Conservation (phyloP, 2,113 vertebrate species). For the Hemiprocne comata region DNA sequence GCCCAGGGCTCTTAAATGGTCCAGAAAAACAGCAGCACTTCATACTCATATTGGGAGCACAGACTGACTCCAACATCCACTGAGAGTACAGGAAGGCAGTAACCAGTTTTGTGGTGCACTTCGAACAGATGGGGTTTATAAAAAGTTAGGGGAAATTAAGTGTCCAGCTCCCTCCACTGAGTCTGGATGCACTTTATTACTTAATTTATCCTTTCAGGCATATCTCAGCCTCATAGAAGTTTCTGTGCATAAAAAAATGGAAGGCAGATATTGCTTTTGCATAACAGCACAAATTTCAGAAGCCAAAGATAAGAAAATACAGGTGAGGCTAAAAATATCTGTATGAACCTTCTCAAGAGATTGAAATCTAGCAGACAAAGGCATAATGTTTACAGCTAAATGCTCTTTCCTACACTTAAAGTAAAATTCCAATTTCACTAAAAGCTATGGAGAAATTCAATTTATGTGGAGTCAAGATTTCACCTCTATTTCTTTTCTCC, state of each 20-base stretch:
- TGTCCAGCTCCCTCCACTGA: background rate
- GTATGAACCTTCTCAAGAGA: background rate
- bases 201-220: background rate
- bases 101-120: background rate
- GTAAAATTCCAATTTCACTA: background rate
- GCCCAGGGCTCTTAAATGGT: background rate
- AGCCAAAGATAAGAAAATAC: background rate
- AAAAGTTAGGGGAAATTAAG: background rate
- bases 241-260: background rate
- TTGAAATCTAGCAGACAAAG: background rate
- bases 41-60: background rate
- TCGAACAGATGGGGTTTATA: background rate
- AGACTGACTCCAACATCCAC: background rate
- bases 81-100: background rate
- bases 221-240: background rate
- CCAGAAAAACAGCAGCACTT: background rate
- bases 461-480: background rate
- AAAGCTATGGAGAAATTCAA: background rate
- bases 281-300: background rate
- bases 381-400: background rate
- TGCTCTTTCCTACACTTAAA: background rate
- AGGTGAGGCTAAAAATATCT: background rate
- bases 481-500: background rate
- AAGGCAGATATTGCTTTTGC: background rate
- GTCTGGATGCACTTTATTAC: background rate